These are phyloP conservation scores for Drosophila limbata DNA, from an alignment of 2,888 invertebrate genomes.

Conservation along the genomic window DNA sequence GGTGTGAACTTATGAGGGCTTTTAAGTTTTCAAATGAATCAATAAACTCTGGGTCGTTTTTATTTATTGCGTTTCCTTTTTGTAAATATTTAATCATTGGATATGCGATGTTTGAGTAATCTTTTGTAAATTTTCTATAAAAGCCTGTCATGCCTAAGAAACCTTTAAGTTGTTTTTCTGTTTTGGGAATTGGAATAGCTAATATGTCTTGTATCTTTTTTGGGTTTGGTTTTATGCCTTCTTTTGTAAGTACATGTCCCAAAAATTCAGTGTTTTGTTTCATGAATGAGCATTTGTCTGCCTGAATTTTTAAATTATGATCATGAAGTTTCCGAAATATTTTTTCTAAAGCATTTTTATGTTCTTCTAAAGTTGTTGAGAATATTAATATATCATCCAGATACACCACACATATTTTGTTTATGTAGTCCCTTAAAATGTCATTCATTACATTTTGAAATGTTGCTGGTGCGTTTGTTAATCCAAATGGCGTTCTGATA, in stretches of 20 bases:
- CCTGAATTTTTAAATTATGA: slow-evolving; percentile 1
- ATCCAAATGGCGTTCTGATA: background rate
- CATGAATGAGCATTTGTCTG: background rate
- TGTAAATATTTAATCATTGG: background rate
- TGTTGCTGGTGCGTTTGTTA: slow-evolving; percentile 1
- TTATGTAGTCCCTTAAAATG: background rate
- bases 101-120: background rate
- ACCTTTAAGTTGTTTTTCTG: background rate
- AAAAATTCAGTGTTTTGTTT: background rate
- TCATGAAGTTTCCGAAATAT: background rate
- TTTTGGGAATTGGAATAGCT: slow-evolving; percentile 1
- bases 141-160: background rate
- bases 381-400: slow-evolving; percentile 1
- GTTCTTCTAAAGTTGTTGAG: background rate
- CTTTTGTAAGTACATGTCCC: background rate
- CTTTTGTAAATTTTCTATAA: background rate
- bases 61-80: background rate
- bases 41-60: background rate
- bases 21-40: background rate
- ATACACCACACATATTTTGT: background rate
- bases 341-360: background rate
- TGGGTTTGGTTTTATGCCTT: background rate
- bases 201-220: background rate
- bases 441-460: slow-evolving; percentile 1
- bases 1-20: background rate